Conservation (phyloP, 2,888 invertebrate species). For the Pemphredon lugubris region DNA sequence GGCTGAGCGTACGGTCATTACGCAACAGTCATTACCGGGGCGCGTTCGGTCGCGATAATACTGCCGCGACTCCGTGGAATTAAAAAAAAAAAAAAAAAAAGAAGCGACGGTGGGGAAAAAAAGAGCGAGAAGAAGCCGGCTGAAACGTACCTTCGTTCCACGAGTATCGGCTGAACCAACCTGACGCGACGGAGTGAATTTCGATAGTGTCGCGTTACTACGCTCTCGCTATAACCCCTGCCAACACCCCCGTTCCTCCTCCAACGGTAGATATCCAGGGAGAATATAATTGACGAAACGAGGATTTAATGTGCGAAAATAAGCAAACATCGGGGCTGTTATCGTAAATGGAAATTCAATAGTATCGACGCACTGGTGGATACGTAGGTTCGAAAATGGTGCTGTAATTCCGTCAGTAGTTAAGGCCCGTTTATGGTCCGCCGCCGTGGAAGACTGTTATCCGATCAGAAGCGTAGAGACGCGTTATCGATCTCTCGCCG, state of each 20-base stretch:
- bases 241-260: too few species aligned
- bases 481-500: constrained; percentile 21
- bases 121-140: constrained; percentile 6
- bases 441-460: constrained; percentile 20
- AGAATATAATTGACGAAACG: too few species aligned
- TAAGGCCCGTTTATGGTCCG: constrained; percentile 44
- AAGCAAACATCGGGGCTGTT: constrained; percentile 9
- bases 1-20: constrained; percentile 41
- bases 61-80: constrained; percentile 29
- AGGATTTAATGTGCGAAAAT: too few species aligned
- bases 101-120: background rate
- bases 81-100: constrained; percentile 17
- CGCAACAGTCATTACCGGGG: constrained; percentile 50
- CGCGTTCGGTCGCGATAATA: constrained; percentile 50
- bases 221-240: too few species aligned
- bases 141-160: constrained; percentile 22
- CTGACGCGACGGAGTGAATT: constrained; percentile 42
- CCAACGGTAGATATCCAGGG: too few species aligned
- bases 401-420: constrained; percentile 34
- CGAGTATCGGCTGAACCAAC: constrained; percentile 11
- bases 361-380: background rate
- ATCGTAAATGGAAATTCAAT: constrained; percentile 35
- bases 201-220: constrained; percentile 41
- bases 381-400: background rate
- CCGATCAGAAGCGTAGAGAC: constrained; percentile 22